Evolutionary conservation across 1,140 invertebrate species (phyloP).

Genomic region (Philotrypesis tridentata): DNA sequence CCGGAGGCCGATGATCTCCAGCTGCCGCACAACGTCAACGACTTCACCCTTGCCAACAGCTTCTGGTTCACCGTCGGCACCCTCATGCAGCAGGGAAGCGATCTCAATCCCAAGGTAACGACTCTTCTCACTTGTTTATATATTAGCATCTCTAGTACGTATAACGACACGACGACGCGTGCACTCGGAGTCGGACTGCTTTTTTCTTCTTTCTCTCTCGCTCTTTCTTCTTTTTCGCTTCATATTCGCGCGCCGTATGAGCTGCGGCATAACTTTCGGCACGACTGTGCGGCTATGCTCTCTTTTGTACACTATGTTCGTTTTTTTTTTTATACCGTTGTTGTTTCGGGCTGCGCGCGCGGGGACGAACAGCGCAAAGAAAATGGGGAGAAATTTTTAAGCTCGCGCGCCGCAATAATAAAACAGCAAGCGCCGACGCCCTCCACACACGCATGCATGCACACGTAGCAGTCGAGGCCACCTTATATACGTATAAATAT

Average conservation of each 20-base stretch:
- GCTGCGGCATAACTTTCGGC: not conserved
- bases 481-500: conserved; percentile 55
- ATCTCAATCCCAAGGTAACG: conserved; percentile 87
- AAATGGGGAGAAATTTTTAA: not conserved
- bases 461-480: conserved; percentile 59
- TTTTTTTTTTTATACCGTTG: not conserved
- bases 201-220: not conserved
- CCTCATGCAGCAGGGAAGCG: conserved; percentile 95
- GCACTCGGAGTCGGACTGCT: not conserved
- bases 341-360: no score
- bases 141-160: not conserved
- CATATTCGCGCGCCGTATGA: not conserved
- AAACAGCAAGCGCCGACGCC: conserved; percentile 1
- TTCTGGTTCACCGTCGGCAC: conserved; percentile 96
- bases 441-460: conserved; percentile 61
- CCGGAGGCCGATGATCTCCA: conserved; percentile 71
- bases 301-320: not conserved
- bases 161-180: not conserved
- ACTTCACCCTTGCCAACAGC: conserved; percentile 87
- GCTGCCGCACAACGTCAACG: conserved; percentile 78
- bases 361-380: not conserved
- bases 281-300: not conserved
- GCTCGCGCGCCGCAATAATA: not conserved
- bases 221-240: no score
- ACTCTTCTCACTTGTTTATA: conserved; percentile 37